Evolutionary conservation across 2,888 invertebrate species (phyloP), one percentile per base, ranked within the genome.

Genomic region (Pterostichus niger): DNA sequence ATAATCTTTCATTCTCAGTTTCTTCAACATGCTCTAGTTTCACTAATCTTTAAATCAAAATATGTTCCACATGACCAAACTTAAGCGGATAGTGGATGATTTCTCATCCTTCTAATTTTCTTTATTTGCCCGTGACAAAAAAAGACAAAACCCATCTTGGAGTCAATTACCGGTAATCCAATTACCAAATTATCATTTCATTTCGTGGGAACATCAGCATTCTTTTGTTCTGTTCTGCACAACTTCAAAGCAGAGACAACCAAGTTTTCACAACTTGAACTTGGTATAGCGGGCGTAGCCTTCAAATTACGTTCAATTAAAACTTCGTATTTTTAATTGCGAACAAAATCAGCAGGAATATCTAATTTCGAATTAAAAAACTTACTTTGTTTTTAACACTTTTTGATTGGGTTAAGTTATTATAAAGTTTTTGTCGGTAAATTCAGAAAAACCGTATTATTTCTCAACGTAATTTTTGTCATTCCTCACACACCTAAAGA

Each of bases 281-380:
- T 17, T 10, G 31, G 5, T 6, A 10, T 11, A n/a, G 13, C 49
- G n/a, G 13, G 13, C 49, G 49, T 6, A 56, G 17, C 7, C 68
- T 71, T 71, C 64, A 71, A 71, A 71, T 71, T 71, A 71, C 15
- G 68, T 44, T 44, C 68, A 71, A 71, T 71, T 71, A 71, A 71
- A 44, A 71, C 68, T 71, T 71, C 15, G 68, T 71, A 71, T 71
- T 71, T 71, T 71, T 71, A 71, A 71, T 71, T 71, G 68, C 68
- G 44, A 71, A 17, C 17, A 10, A 64, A 64, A 64, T 64, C 64
- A 35, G 5, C 64, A 13, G 35, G 68, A 17, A 71, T 71, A 71
- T 44, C 44, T 71, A 71, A 71, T 71, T 56, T 6, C 68, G 24
- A 46, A 71, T 71, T 71, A 71, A 71, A 56, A 71, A 64, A 64